Base-by-base conservation (phyloP, 2,113 vertebrate species). In the Pogona vitticeps region DNA sequence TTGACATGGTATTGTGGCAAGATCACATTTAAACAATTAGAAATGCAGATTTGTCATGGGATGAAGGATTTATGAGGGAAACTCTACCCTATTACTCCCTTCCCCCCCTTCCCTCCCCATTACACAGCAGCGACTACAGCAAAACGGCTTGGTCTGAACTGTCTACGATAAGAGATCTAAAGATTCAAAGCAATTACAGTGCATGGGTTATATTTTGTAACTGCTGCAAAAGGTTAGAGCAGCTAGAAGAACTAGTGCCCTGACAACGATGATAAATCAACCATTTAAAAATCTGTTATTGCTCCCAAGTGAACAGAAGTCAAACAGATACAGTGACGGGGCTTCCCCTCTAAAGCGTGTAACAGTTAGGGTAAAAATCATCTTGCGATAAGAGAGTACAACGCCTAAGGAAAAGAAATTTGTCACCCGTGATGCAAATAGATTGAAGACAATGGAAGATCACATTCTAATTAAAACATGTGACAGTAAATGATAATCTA, bases 361-460 rank as follows among this genome's bases (percentile, higher is more conserved):
- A 82, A 89, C 1, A 33, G 28, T 86, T 91, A 56, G 7, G 21
- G 33, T 87, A 90, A 93, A 92, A 93, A 92, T 40, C 91, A 86
- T 85, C 84, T 93, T 88, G 63, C 89, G 46, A 88, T 91, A 94
- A 92, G 88, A 92, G 86, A 76, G 72, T 14, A 92, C 91, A 91
- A 86, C 89, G 82, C 91, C 90, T 91, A 85, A 94, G 90, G 84
- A 89, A 91, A 93, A 92, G 72, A 94, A 92, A 95, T 91, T 92
- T 94, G 80, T 96, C 89, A 95, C 78, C 81, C 76, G 28, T 88
- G 71, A 94, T 91, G 59, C 83, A 95, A 95, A 92, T 70, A 94
- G 90, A 95, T 92, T 93, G 90, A 92, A 95, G 83, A 96, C 91
- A 95, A 93, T 80, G 59, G 89, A 94, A 90, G 85, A 95, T 82